phyloP scores from a whole-genome alignment of 2,888 invertebrate species.

The Halictus quadricinctus region DNA sequence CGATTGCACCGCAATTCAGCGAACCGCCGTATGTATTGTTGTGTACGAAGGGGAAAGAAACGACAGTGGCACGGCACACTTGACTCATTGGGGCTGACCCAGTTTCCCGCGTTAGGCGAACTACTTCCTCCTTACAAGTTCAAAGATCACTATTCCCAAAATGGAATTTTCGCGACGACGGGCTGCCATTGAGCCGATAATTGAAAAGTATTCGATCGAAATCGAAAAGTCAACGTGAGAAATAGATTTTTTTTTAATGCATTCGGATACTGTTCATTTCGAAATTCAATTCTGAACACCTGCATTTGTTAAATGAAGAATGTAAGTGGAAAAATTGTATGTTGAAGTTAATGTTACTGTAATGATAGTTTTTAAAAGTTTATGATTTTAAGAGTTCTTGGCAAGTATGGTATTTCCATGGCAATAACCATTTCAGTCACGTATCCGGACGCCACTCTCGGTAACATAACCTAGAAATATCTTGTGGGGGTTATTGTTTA shows the following conservation, averaged over 20 bases:
- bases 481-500: background rate
- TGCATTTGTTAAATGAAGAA: background rate
- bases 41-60: slow-evolving; percentile 17
- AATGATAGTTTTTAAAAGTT: background rate
- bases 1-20: background rate
- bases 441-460: background rate
- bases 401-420: background rate
- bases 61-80: slow-evolving; percentile 20
- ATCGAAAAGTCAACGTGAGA: background rate
- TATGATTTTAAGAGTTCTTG: background rate
- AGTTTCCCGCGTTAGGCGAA: slow-evolving; percentile 4
- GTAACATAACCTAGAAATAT: background rate
- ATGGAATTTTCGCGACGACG: background rate
- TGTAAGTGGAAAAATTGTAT: background rate
- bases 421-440: background rate
- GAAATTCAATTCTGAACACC: background rate
- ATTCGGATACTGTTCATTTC: no score
- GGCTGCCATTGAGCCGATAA: background rate
- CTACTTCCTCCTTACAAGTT: slow-evolving; percentile 15
- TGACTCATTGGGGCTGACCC: slow-evolving; percentile 22
- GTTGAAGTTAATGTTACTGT: background rate
- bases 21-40: background rate
- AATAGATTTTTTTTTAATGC: background rate
- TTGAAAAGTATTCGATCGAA: background rate
- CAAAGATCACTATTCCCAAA: background rate